Evolutionary conservation across 2,113 vertebrate species (phyloP), one percentile per base, ranked within the genome.

Genomic region (Sphaerodactylus townsendi): DNA sequence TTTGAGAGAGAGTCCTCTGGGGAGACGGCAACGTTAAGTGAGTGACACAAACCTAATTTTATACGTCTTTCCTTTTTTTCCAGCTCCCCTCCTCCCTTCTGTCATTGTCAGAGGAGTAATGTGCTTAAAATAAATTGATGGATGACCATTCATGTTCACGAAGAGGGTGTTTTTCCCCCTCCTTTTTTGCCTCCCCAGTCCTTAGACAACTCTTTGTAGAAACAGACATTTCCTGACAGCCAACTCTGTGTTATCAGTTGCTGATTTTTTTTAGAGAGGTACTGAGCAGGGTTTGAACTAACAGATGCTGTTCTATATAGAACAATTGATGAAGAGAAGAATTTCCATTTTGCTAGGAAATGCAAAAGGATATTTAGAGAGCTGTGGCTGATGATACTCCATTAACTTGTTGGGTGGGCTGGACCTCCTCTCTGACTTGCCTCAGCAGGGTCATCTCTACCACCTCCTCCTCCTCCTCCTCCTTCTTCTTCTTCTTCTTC

Each of bases 41-140:
- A 95, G 90, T 92, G 90, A 91, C 92, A 93, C 87, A 95, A 94
- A 92, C 87, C 91, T 95, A 95, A 96, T 95, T 94, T 95, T 94
- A 94, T 93, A 93, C 92, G 92, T 93, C 77, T 66, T 69, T 91
- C 91, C 90, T 92, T 90, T 93, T 95, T 94, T 76, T 88, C 80
- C 89, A 90, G 88, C 90, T 92, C 92, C 62, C 56, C 78, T 86
- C 82, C 87, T 82, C 83, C 89, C 78, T 90, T 85, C 46, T 79
- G 84, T 83, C 89, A 93, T 89, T 93, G 85, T 94, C 92, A 91
- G 90, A 92, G 91, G 93, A 89, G 91, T 94, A 94, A 93, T 95
- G 85, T 94, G 86, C 94, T 95, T 95, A 95, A 95, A 95, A 95
- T 96, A 95, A 95, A 93, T 93, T 95, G 95, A 96, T 95, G 91